Base-by-base conservation (phyloP, 2,113 vertebrate species). In the Epinephelus fuscoguttatus region DNA sequence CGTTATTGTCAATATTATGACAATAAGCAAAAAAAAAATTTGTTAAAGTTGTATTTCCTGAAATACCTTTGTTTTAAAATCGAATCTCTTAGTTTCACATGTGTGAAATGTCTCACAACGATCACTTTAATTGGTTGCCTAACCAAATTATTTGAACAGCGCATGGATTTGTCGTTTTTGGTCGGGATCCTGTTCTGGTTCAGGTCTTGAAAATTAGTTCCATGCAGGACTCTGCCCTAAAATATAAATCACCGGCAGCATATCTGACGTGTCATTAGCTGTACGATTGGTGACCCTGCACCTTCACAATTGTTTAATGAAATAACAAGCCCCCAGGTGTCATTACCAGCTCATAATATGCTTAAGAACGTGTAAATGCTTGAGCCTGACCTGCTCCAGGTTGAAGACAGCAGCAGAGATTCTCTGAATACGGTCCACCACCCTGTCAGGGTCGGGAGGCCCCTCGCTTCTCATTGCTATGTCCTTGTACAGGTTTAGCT, bases 371-470 rank as follows among this genome's bases (percentile, higher is more conserved):
- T 75, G 13, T 21, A 42, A 49, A 18, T 50, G 15, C 79, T 64
- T 10, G 49, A 27, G 45, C 19, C 75, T 6, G 23, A 96, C 95
- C 95, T 96, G 96, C 83, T 99, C 98, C 86, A 99, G 95, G 90
- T 99, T 97, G 91, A 97, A 99, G 40, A 99, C 95, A 12, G 98
- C 98, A 70, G 98, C 98, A 33, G 98, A 99, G 92, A 99, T 99
- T 86, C 97, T 97, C 95, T 99, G 98, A 47, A 99, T 97, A 5
- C 98, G 97, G 72, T 98, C 97, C 75, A 99, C 96, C 1, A 95
- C 95, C 90, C 94, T 96, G 64, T 98, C 97, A 11, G 98, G 97
- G 87, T 98, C 96, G 6, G 93, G 84, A 55, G 96, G 94, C 21
- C 96, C 97, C 55, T 97, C 97, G 3, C 66, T 96, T 89, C 96